These are phyloP conservation scores for Oscheius myriophilus DNA, from an alignment of 2,888 invertebrate genomes.

Conservation along the genomic window DNA sequence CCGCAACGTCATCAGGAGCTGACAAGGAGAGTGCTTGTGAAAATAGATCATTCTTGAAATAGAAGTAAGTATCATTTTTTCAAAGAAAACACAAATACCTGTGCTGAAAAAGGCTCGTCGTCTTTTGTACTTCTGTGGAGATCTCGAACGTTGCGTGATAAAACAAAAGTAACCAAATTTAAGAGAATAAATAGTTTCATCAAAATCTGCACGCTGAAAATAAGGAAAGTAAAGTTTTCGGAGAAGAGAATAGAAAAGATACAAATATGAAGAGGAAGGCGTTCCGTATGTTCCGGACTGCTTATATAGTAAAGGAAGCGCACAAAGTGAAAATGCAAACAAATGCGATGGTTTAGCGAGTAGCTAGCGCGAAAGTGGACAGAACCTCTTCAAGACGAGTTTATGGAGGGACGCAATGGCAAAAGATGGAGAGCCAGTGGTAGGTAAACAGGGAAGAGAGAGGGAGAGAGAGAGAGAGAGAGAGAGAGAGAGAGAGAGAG, in stretches of 20 bases:
- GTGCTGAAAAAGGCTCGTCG: constrained; percentile 12
- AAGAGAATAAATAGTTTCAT: background rate
- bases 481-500: too few species aligned
- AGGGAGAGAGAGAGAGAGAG: too few species aligned
- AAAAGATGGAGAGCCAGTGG: too few species aligned
- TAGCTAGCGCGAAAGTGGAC: too few species aligned
- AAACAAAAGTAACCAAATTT: background rate
- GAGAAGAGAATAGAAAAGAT: background rate
- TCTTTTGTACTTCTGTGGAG: background rate
- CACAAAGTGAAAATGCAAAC: too few species aligned
- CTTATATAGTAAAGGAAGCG: too few species aligned
- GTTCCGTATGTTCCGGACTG: too few species aligned
- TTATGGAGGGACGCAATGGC: too few species aligned
- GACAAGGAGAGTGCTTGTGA: background rate
- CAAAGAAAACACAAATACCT: background rate
- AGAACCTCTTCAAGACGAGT: too few species aligned
- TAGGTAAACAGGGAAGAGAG: too few species aligned
- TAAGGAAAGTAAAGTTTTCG: background rate
- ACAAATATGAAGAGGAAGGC: background rate
- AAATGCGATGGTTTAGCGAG: too few species aligned
- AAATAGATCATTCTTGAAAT: constrained; percentile 17
- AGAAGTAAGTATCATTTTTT: background rate
- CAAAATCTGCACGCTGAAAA: background rate
- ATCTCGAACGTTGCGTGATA: constrained; percentile 5
- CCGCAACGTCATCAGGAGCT: constrained; percentile 7